Evolutionary conservation across 2,888 invertebrate genomes (phyloP), one percentile per base, ranked within the genome.

Genomic region (Rhagonycha fulva): DNA sequence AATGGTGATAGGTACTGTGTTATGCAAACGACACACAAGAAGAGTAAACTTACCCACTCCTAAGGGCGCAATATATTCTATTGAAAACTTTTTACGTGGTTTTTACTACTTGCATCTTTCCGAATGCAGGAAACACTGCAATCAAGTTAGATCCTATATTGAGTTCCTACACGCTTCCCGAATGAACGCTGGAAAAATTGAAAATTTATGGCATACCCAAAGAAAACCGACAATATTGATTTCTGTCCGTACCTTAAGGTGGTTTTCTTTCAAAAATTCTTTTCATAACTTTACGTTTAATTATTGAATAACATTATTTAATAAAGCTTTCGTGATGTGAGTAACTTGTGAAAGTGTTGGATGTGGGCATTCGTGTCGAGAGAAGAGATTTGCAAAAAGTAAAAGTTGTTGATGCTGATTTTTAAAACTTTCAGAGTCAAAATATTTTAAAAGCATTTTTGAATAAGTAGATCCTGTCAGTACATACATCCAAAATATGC

Each of bases 111-210:
- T 76, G 76, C 76, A 76, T 32, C 76, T 69, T 30, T 32, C 66
- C 14, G 28, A 76, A 69, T 76, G 76, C 69, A 72, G 76, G 76
- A 72, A 76, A 72, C 69, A 60, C 62, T 72, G 72, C 76, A 76
- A 76, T 76, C 76, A 72, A 76, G 69, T 76, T 76, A 76, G 72
- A 69, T 72, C 32, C n/a, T 69, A 76, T 72, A 76, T 72, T 69
- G 76, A 72, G 69, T 72, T 70, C 72, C 28, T 66, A 61, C 68
- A 71, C 71, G 75, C 70, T 67, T 71, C 61, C 67, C 74, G 63
- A 68, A 74, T 70, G 70, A 72, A 68, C 61, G 68, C 61, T 62
- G 62, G 62, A 71, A 71, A 75, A 75, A 75, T 75, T 75, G 75
- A 71, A 75, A 75, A 68, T 75, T 75, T 75, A 75, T 75, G 30